Evolutionary conservation across 2,888 invertebrate species (phyloP).

Genomic region (Yponomeuta plumbellus): DNA sequence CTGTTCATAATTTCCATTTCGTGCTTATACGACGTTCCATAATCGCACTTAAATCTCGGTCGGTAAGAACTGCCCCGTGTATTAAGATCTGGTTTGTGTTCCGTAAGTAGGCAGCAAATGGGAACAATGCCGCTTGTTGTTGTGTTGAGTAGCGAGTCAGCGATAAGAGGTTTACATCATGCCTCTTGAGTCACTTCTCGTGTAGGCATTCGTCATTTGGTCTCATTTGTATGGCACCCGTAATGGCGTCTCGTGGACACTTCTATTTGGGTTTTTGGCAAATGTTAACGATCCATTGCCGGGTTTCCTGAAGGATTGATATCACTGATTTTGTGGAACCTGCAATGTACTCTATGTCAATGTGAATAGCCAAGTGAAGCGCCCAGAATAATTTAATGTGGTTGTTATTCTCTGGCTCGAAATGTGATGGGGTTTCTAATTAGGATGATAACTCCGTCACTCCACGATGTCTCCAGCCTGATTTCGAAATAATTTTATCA

Average conservation of each 20-base stretch:
- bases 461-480: no score
- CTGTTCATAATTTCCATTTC: not conserved
- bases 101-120: slow-evolving; percentile 3
- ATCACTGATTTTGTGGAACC: no score
- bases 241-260: slow-evolving; percentile 5
- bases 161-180: slow-evolving; percentile 10
- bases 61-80: not conserved
- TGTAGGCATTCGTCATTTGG: not conserved
- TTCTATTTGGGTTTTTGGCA: not conserved
- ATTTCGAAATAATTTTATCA: no score
- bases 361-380: no score
- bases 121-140: not conserved
- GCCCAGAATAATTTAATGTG: no score
- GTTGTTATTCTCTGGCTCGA: no score
- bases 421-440: no score
- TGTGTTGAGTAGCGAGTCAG: not conserved
- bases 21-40: not conserved
- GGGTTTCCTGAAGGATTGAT: no score
- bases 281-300: no score
- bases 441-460: no score
- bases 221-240: not conserved
- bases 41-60: not conserved
- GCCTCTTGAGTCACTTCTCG: slow-evolving; percentile 4
- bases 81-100: not conserved
- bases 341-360: no score